A percentile compares a stretch with the other conserved stretches of the same genome.
phyloP scores from a whole-genome alignment of 2,888 invertebrate species.

The Synergus gifuensis region DNA sequence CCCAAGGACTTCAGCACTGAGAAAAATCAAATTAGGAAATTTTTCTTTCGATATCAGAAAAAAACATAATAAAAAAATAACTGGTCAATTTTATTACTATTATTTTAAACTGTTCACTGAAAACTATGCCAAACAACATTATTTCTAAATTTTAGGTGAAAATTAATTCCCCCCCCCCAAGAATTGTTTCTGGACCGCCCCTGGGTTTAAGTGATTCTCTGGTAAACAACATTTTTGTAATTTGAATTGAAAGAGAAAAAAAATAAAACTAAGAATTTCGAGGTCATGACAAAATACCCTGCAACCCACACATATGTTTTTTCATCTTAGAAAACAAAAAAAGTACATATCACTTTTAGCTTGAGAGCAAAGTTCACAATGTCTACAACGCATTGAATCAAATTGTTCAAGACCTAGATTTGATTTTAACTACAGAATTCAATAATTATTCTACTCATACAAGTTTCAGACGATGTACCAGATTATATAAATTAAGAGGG shows the following conservation, averaged over 20 bases:
- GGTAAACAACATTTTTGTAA: neutral
- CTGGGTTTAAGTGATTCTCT: neutral
- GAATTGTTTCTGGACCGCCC: too few relatives aligned
- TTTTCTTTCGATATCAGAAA: too few relatives aligned
- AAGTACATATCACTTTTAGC: slow-evolving; percentile 10
- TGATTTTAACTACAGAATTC: neutral
- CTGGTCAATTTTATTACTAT: too few relatives aligned
- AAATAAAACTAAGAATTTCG: neutral
- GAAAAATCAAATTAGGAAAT: too few relatives aligned
- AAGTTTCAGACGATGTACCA: neutral
- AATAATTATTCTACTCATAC: neutral
- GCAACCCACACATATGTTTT: neutral
- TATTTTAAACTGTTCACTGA: too few relatives aligned
- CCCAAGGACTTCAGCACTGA: too few relatives aligned
- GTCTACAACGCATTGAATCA: neutral
- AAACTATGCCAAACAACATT: too few relatives aligned
- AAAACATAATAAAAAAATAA: too few relatives aligned
- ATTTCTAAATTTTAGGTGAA: too few relatives aligned
- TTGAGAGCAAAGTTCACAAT: slow-evolving; percentile 23
- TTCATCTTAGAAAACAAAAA: slow-evolving; percentile 8
- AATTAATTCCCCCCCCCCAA: too few relatives aligned
- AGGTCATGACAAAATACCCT: neutral
- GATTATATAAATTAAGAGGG: neutral
- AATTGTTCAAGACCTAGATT: slow-evolving; percentile 4
- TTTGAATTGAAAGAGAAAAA: neutral